Base-by-base conservation (phyloP, 2,113 vertebrate genomes). In the Pituophis catenifer region DNA sequence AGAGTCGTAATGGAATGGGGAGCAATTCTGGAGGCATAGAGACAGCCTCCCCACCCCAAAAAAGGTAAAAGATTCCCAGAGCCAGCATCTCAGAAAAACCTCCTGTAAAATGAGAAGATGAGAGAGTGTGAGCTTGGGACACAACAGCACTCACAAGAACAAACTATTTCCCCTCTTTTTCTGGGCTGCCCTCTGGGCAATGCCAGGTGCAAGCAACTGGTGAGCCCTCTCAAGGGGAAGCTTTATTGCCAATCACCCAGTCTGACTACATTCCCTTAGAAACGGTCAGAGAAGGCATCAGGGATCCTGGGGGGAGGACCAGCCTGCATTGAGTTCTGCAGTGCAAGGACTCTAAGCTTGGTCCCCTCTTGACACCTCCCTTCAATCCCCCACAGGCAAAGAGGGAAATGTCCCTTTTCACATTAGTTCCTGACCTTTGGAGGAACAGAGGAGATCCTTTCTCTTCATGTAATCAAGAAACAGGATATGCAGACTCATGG, bases 21-120 rank as follows among this genome's bases (percentile, higher is more conserved):
- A 70, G 29, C 5, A n/a, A n/a, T n/a, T 70, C 4, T 70, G 11
- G 65, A n/a, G 29, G 65, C 65, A 70, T 70, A 12, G 6, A 65
- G 9, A 65, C 10, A 65, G 5, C 0, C 4, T 0, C 3, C 1
- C 17, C 55, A 1, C 15, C 54, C 54, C 13, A 3, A 54, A 65
- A 29, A 2, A 48, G 44, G 44, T 48, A 65, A 65, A 65, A n/a
- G 26, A n/a, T 65, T n/a, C 65, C 29, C 12, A 33, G 65, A 70
- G 65, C 65, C 29, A 33, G 12, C 29, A n/a, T 70, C 65, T 70
- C 29, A n/a, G 65, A 33, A 33, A 70, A 15, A 33, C 11, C 13
- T 15, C n/a, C 29, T 6, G 29, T 70, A 15, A 33, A 33, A 33
- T 33, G 65, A n/a, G 65, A 33, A n/a, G 65, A 33, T 33, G 29